phyloP scores from a whole-genome alignment of 2,113 vertebrate genomes.

The Hymenochirus boettgeri region DNA sequence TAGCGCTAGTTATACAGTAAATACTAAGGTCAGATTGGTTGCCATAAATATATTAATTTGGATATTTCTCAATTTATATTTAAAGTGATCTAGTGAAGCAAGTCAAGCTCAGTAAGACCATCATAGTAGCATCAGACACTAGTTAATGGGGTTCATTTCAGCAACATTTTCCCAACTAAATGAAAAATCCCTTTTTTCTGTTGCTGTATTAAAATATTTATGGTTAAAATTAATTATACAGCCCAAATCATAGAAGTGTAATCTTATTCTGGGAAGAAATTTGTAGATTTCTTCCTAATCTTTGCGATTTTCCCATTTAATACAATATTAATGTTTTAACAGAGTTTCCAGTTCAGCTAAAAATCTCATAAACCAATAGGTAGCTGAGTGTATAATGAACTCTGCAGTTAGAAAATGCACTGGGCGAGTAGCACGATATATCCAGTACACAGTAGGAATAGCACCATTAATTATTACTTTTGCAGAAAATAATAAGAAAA shows the following conservation, averaged over 20 bases:
- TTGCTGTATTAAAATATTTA: background rate
- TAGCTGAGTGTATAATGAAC: background rate
- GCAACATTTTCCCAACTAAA: too few relatives aligned
- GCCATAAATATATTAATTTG: too few relatives aligned
- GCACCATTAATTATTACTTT: slow-evolving; percentile 16
- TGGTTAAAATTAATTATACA: background rate
- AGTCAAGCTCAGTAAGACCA: too few relatives aligned
- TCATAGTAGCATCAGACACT: too few relatives aligned
- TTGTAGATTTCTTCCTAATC: too few relatives aligned
- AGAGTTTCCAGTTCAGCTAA: background rate
- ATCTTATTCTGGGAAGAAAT: background rate
- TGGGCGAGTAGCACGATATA: slow-evolving; percentile 35
- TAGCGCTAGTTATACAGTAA: too few relatives aligned
- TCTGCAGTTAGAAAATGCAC: slow-evolving; percentile 44
- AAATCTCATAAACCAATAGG: background rate
- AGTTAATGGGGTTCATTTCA: too few relatives aligned
- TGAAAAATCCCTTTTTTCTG: too few relatives aligned
- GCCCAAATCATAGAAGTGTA: background rate
- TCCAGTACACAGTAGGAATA: slow-evolving; percentile 15
- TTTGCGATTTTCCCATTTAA: background rate
- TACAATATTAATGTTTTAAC: background rate
- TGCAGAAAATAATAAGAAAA: background rate
- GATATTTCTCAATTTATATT: too few relatives aligned
- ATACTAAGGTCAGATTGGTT: too few relatives aligned
- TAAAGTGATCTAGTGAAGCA: too few relatives aligned